Evolutionary conservation across 2,888 invertebrate species (phyloP).

Genomic region (Hedychridium roseum): DNA sequence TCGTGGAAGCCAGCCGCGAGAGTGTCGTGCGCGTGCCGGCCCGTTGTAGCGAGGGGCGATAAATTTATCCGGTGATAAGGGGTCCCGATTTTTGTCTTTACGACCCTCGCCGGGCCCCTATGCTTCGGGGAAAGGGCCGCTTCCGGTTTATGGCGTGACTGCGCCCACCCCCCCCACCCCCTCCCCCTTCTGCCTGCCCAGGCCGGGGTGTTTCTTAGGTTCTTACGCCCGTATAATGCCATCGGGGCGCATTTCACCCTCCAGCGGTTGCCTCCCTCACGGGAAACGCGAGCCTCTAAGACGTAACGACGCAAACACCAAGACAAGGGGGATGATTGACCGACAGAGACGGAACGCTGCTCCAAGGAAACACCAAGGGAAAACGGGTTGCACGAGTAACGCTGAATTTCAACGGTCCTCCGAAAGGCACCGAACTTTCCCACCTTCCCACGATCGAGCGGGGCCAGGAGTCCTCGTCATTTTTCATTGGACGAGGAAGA

Average conservation of each 20-base stretch:
- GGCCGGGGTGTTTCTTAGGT: too few relatives aligned
- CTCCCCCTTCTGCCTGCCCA: not conserved
- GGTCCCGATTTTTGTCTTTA: slow-evolving; percentile 55
- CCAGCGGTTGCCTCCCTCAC: slow-evolving; percentile 12
- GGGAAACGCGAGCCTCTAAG: too few relatives aligned
- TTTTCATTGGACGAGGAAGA: too few relatives aligned
- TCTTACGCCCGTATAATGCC: slow-evolving; percentile 23
- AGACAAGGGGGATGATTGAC: too few relatives aligned
- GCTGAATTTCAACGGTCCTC: too few relatives aligned
- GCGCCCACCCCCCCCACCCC: slow-evolving; percentile 23
- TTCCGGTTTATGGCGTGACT: slow-evolving; percentile 46
- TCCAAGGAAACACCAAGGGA: too few relatives aligned
- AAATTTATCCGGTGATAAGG: slow-evolving; percentile 53
- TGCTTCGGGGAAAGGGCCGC: slow-evolving; percentile 29
- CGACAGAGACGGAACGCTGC: too few relatives aligned
- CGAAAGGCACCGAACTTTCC: not conserved
- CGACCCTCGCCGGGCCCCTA: slow-evolving; percentile 40
- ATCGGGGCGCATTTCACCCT: slow-evolving; percentile 36
- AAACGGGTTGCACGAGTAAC: too few relatives aligned
- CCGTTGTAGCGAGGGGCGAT: slow-evolving; percentile 46
- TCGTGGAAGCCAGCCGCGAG: too few relatives aligned
- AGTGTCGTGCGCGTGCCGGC: slow-evolving; percentile 15
- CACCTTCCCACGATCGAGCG: too few relatives aligned
- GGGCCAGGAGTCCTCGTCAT: too few relatives aligned
- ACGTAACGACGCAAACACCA: too few relatives aligned